Evolutionary conservation across 1,140 invertebrate genomes (phyloP).

Genomic region (Drosophila suzukii): DNA sequence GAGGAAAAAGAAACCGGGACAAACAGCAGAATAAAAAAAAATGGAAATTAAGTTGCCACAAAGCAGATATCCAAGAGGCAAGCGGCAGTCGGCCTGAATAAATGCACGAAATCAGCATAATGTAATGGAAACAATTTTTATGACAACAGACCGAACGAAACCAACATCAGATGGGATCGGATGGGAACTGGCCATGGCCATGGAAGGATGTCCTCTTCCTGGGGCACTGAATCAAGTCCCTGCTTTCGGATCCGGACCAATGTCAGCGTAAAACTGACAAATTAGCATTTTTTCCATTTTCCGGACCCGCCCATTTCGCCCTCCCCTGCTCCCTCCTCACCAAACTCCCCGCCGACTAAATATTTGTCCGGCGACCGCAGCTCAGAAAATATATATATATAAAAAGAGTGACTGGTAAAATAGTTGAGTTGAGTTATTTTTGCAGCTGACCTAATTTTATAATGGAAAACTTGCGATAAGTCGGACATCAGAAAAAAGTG

Average conservation of each 20-base stretch:
- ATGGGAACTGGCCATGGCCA: conserved; percentile 33
- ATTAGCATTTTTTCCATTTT: conserved; percentile 83
- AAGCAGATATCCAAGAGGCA: conserved; percentile 62
- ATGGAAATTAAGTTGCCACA: conserved; percentile 79
- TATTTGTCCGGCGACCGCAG: conserved; percentile 72
- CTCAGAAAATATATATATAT: conserved; percentile 26
- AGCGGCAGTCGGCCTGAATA: conserved; percentile 67
- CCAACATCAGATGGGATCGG: conserved; percentile 28
- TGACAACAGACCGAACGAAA: conserved; percentile 66
- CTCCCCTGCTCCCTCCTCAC: conserved; percentile 1
- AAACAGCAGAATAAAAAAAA: conserved; percentile 37
- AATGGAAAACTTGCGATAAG: conserved; percentile 83
- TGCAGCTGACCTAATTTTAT: conserved; percentile 83
- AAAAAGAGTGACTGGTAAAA: conserved; percentile 65
- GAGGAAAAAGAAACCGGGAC: conserved; percentile 3
- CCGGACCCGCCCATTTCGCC: conserved; percentile 54
- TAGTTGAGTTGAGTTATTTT: conserved; percentile 81
- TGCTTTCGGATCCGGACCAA: conserved; percentile 50
- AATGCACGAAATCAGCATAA: conserved; percentile 82
- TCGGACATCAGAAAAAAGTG: conserved; percentile 49
- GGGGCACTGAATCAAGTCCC: conserved; percentile 23
- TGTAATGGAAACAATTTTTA: conserved; percentile 83
- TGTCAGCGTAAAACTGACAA: conserved; percentile 82
- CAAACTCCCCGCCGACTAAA: conserved; percentile 57
- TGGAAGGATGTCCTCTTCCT: conserved; percentile 27